Conservation (phyloP, 2,888 invertebrate genomes). For the Drosophila nr. medialis region DNA sequence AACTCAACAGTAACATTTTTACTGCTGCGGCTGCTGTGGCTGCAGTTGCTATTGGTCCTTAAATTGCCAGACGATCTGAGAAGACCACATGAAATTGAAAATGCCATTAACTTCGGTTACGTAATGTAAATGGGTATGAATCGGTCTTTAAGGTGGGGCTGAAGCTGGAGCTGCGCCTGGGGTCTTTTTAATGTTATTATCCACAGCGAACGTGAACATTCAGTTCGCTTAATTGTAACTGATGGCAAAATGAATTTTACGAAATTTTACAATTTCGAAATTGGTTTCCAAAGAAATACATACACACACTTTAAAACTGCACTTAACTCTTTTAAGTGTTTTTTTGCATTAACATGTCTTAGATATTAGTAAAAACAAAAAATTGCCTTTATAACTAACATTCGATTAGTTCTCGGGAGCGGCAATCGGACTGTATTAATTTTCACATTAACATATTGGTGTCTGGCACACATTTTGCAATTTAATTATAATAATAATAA, state of each 20-base stretch:
- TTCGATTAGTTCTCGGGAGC: not conserved
- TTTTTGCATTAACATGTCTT: not conserved
- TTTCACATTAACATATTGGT: not conserved
- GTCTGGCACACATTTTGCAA: not conserved
- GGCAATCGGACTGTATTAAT: not conserved
- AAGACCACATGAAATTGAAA: constrained; percentile 38
- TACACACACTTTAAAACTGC: not conserved
- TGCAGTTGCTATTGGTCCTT: not conserved
- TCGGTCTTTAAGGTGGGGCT: not conserved
- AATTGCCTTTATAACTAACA: not conserved
- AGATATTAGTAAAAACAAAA: not conserved
- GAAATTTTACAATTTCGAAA: not conserved
- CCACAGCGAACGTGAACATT: not conserved
- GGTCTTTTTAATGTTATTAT: not conserved
- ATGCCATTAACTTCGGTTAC: constrained; percentile 20
- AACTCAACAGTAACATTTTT: constrained; percentile 14
- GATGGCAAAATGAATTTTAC: not conserved
- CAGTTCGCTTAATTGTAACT: not conserved
- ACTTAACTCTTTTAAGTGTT: not conserved
- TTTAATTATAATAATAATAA: not conserved
- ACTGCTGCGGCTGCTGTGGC: constrained; percentile 6
- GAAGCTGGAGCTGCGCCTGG: not conserved
- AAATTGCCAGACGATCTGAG: constrained; percentile 21
- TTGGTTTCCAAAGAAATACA: not conserved
- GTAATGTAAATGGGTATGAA: not conserved